Conservation (phyloP, 2,113 vertebrate species). For the Hemiprocne comata region DNA sequence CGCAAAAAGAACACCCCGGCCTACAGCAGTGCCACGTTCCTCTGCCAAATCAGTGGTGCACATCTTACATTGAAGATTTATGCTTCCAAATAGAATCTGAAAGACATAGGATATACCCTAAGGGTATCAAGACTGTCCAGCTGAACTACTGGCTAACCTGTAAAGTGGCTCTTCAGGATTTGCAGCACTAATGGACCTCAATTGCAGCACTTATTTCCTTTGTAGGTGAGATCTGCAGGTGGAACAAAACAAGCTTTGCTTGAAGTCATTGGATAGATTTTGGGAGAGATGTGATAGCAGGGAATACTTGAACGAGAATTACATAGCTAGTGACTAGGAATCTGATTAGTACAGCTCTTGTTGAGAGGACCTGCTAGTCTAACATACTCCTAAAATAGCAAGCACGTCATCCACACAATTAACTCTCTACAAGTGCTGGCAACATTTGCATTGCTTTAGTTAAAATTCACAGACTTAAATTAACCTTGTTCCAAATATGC, state of each 20-base stretch:
- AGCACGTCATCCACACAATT: neutral
- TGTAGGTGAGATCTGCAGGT: neutral
- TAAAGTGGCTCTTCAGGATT: neutral
- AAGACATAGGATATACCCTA: neutral
- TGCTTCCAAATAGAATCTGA: neutral
- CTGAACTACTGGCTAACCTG: neutral
- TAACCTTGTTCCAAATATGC: neutral
- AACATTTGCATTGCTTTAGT: neutral
- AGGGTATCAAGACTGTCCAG: neutral
- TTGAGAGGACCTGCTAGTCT: neutral
- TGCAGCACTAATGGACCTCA: neutral
- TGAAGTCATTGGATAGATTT: neutral
- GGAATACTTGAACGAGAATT: neutral
- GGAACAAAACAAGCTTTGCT: neutral
- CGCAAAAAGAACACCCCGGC: neutral
- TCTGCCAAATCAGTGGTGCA: neutral
- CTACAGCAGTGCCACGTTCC: neutral
- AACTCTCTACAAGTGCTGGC: neutral
- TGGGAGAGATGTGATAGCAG: neutral
- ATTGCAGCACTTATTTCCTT: neutral
- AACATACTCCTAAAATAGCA: neutral
- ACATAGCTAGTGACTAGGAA: neutral
- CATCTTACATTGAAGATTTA: neutral
- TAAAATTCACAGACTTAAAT: neutral
- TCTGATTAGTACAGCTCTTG: neutral